phyloP scores from a whole-genome alignment of 2,113 vertebrate species.

The Cavia porcellus region DNA sequence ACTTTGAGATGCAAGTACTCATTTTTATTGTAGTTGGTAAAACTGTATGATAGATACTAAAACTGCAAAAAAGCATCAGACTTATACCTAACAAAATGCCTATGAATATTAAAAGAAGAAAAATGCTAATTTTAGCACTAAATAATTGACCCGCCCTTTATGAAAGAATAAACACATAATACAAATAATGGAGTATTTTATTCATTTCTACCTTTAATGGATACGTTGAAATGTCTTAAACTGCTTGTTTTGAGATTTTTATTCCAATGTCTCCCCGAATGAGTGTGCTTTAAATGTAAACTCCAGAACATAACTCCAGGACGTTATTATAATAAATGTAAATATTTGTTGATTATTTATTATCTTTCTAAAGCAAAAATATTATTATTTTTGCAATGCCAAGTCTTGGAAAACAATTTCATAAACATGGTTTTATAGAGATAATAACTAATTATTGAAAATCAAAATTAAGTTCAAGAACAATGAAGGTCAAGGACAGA shows the following conservation, averaged over 20 bases:
- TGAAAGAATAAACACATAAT: neutral
- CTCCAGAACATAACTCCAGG: neutral
- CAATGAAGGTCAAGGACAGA: constrained; percentile 72
- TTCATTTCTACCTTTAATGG: neutral
- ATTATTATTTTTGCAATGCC: neutral
- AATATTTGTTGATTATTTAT: neutral
- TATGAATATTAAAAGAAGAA: neutral
- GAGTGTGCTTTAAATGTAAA: neutral
- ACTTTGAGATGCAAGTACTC: neutral
- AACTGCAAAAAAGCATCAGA: neutral
- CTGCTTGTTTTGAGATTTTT: neutral
- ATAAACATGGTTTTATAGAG: neutral
- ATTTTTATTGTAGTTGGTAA: neutral
- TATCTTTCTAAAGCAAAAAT: neutral
- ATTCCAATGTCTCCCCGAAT: neutral
- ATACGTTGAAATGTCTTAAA: neutral
- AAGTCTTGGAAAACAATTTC: neutral
- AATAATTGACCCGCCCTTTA: neutral
- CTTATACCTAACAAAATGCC: neutral
- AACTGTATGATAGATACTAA: neutral
- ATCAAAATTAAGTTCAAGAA: constrained; percentile 61
- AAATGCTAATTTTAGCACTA: neutral
- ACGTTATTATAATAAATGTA: neutral
- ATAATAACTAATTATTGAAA: constrained; percentile 30
- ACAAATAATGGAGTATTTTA: constrained; percentile 22